phyloP scores from a whole-genome alignment of 2,888 invertebrate species.

The Microctonus hyperodae region DNA sequence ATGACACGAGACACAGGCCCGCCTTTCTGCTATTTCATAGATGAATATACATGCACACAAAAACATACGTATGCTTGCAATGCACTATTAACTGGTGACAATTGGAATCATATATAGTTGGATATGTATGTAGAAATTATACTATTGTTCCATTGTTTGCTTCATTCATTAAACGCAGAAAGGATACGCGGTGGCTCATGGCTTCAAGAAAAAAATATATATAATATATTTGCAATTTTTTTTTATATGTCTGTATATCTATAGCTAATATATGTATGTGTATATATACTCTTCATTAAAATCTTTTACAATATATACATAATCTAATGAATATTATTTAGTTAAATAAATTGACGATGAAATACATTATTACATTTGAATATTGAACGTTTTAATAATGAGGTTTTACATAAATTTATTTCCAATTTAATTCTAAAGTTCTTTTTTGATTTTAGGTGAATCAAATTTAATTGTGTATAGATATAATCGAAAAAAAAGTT shows the following conservation, averaged over 20 bases:
- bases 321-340: slow-evolving; percentile 4
- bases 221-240: neutral
- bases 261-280: neutral
- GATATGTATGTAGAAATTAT: neutral
- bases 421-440: too few relatives aligned
- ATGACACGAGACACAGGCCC: slow-evolving; percentile 48
- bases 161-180: neutral
- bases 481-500: too few relatives aligned
- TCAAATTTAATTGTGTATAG: too few relatives aligned
- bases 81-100: neutral
- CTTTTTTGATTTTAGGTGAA: too few relatives aligned
- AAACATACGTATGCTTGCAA: too few relatives aligned
- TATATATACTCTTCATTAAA: neutral
- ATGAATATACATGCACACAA: neutral
- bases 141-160: slow-evolving; percentile 8
- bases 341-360: neutral
- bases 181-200: neutral
- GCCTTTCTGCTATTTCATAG: neutral
- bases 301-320: slow-evolving; percentile 12
- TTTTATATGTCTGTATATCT: neutral
- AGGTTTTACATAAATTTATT: neutral
- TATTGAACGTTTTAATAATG: neutral
- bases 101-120: slow-evolving; percentile 1
- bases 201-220: neutral
- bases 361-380: neutral